These are phyloP conservation scores for Ectropis crepuscularia DNA, from an alignment of 2,888 invertebrate species.

Conservation along the genomic window DNA sequence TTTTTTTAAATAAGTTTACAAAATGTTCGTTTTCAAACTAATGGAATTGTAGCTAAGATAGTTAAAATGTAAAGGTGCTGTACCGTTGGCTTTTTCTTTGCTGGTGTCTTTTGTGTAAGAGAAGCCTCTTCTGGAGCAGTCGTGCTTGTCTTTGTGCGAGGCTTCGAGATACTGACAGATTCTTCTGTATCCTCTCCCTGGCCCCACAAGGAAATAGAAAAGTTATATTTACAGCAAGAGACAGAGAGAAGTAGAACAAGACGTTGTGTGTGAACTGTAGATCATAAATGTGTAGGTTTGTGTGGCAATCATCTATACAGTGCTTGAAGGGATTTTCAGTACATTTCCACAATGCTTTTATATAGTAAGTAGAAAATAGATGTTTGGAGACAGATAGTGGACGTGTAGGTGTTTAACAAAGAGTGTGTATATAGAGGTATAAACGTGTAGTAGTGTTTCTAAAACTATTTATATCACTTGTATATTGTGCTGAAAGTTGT, in stretches of 20 bases:
- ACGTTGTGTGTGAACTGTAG: conserved; percentile 14
- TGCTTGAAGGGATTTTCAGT: not conserved
- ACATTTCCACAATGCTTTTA: conserved; percentile 29
- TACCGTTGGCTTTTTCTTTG: conserved; percentile 82
- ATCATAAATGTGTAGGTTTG: conserved; percentile 16
- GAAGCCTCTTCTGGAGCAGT: conserved; percentile 80
- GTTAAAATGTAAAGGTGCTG: conserved; percentile 54
- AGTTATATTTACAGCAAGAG: conserved; percentile 46
- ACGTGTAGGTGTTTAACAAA: not conserved
- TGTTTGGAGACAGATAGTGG: not conserved
- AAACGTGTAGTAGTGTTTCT: conserved; percentile 1
- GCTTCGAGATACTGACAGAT: conserved; percentile 78
- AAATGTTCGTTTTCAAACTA: not conserved
- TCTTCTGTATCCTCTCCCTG: conserved; percentile 81
- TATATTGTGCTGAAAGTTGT: conserved; percentile 18
- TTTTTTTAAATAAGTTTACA: not conserved
- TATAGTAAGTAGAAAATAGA: conserved; percentile 1
- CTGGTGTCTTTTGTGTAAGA: conserved; percentile 80
- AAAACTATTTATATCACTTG: conserved; percentile 7
- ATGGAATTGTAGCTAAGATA: conserved; percentile 61
- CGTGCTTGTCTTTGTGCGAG: conserved; percentile 79
- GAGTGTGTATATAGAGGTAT: conserved; percentile 5
- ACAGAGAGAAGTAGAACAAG: conserved; percentile 39
- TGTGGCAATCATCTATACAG: conserved; percentile 23
- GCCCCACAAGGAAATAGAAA: conserved; percentile 58